Evolutionary conservation across 2,113 vertebrate genomes (phyloP).

Genomic region (Pyrgilauda ruficollis): DNA sequence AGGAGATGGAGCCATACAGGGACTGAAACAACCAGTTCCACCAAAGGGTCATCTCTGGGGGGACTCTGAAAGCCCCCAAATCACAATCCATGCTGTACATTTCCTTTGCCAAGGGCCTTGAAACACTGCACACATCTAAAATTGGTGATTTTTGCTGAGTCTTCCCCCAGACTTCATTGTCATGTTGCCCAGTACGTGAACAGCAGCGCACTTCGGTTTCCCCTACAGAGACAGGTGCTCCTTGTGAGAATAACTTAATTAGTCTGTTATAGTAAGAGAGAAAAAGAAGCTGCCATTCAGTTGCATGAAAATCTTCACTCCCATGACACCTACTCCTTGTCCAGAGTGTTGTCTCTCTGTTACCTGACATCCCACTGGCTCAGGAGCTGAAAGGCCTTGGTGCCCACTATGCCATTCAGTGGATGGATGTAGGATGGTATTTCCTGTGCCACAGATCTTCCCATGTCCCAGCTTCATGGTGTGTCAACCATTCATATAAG

Average conservation of each 20-base stretch:
- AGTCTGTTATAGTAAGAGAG: background rate
- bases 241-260: background rate
- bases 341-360: background rate
- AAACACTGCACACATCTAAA: background rate
- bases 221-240: background rate
- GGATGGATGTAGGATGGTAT: background rate
- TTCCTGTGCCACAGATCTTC: background rate
- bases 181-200: background rate
- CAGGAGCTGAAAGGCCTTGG: background rate
- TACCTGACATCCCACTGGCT: background rate
- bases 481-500: background rate
- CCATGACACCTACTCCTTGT: background rate
- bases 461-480: accelerated
- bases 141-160: background rate
- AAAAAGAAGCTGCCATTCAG: background rate
- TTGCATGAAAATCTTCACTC: background rate
- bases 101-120: background rate
- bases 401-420: background rate
- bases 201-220: background rate
- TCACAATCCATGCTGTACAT: background rate
- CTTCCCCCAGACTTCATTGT: background rate
- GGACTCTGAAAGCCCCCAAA: background rate
- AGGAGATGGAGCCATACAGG: background rate
- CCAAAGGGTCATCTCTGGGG: background rate
- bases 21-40: background rate